Evolutionary conservation across 2,888 invertebrate species (phyloP).

Genomic region (Drosophila dives): DNA sequence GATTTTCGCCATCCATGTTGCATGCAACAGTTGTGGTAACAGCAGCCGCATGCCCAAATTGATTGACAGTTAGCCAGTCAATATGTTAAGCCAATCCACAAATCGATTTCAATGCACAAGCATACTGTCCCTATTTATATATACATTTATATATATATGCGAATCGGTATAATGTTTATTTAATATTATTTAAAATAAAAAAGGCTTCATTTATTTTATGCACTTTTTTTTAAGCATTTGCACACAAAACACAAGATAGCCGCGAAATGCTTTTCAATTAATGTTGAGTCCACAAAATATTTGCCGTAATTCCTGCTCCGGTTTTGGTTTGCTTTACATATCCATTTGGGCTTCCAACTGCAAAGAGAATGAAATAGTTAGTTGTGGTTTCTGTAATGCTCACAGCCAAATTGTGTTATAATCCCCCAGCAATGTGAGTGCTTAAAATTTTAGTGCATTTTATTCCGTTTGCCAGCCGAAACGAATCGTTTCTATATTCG

Average conservation of each 20-base stretch:
- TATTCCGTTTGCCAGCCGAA: conserved; percentile 3
- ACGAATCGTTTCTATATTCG: background rate
- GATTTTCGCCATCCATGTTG: conserved; percentile 95
- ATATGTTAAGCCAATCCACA: conserved; percentile 17
- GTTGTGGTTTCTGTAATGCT: conserved; percentile 37
- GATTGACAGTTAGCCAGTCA: conserved; percentile 30
- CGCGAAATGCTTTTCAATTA: conserved; percentile 47
- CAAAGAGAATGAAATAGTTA: conserved; percentile 44
- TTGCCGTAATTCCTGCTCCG: conserved; percentile 12
- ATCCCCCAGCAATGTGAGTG: conserved; percentile 37
- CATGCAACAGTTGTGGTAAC: conserved; percentile 74
- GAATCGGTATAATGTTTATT: background rate
- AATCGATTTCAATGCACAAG: conserved; percentile 2
- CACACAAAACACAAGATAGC: conserved; percentile 9
- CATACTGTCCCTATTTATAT: background rate
- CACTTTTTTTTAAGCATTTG: conserved; percentile 8
- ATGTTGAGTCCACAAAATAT: conserved; percentile 23
- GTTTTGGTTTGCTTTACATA: conserved; percentile 34
- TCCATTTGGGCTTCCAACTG: conserved; percentile 48
- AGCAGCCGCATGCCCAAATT: conserved; percentile 73
- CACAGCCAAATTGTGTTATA: conserved; percentile 50
- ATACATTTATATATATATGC: background rate
- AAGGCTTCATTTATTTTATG: background rate
- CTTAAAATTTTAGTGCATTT: conserved; percentile 16
- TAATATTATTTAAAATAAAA: background rate